These are phyloP conservation scores for Allygus modestus DNA, from an alignment of 2,888 invertebrate genomes.

Conservation along the genomic window DNA sequence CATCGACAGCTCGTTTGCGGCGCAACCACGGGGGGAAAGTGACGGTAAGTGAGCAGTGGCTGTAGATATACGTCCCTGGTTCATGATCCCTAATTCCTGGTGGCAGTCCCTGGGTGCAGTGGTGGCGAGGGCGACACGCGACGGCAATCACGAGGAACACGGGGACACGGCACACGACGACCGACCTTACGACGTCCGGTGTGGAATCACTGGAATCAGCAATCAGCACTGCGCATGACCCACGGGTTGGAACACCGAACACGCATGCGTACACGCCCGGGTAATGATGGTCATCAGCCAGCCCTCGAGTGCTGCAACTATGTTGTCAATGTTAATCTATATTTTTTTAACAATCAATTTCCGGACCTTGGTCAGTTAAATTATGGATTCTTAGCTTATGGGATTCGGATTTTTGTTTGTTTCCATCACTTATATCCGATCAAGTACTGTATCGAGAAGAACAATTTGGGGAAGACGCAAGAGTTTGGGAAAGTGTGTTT, in stretches of 20 bases:
- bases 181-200: background rate
- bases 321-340: too few species aligned
- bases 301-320: background rate
- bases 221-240: background rate
- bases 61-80: too few species aligned
- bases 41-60: too few species aligned
- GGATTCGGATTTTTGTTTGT: too few species aligned
- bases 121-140: background rate
- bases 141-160: background rate
- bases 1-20: background rate
- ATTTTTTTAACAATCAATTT: too few species aligned
- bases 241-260: background rate
- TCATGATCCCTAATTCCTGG: too few species aligned
- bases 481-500: too few species aligned
- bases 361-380: too few species aligned
- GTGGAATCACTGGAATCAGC: background rate
- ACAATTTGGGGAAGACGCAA: too few species aligned
- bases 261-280: background rate
- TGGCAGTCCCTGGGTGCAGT: background rate
- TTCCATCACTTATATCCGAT: too few species aligned
- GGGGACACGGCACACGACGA: background rate
- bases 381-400: too few species aligned
- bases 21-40: background rate
- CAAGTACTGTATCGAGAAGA: too few species aligned
- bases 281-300: slow-evolving; percentile 13